These are phyloP conservation scores for Catocala fraxini DNA, from an alignment of 2,888 invertebrate species.

Conservation along the genomic window DNA sequence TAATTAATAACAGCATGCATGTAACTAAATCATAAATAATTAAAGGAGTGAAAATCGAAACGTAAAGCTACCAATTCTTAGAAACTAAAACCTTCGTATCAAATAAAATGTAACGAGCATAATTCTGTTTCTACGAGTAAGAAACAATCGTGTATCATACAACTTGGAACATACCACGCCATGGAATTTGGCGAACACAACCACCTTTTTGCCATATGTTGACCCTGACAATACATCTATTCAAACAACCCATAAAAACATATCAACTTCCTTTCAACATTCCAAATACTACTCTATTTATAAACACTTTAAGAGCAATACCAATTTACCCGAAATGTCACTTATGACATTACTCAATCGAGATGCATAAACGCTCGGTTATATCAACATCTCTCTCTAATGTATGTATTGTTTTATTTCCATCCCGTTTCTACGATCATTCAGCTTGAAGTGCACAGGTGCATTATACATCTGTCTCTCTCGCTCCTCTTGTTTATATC, in stretches of 20 bases:
- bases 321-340: conserved; percentile 40
- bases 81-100: not conserved
- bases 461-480: conserved; percentile 73
- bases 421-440: conserved; percentile 72
- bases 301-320: conserved; percentile 29
- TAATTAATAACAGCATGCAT: no score
- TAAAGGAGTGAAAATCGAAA: no score
- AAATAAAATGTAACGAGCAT: conserved; percentile 2
- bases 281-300: conserved; percentile 28
- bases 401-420: conserved; percentile 78
- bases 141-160: conserved; percentile 47
- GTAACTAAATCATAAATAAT: no score
- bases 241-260: conserved; percentile 37
- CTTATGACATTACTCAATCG: conserved; percentile 53
- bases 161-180: conserved; percentile 52
- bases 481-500: conserved; percentile 72
- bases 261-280: conserved; percentile 35
- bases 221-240: conserved; percentile 81
- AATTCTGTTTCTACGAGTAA: not conserved
- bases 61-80: no score
- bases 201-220: conserved; percentile 82
- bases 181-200: conserved; percentile 74
- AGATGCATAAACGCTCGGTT: conserved; percentile 47
- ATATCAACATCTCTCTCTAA: conserved; percentile 67
- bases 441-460: conserved; percentile 85